A percentile compares a stretch with the other conserved stretches of the same genome.
These are phyloP conservation scores for Tetraneura akinire DNA, from an alignment of 1,140 invertebrate genomes.

Conservation along the genomic window DNA sequence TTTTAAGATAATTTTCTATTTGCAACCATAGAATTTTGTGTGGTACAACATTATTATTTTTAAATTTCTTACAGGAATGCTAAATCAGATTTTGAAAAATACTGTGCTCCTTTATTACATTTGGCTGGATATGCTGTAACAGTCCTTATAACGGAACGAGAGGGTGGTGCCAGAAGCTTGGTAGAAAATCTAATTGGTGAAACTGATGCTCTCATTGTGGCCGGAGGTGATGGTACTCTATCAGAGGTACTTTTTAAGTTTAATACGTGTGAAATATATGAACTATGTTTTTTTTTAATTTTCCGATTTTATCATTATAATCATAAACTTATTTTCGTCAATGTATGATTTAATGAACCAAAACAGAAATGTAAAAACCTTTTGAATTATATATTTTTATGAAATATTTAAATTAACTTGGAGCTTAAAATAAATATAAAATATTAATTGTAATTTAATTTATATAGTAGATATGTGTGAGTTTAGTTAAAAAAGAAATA, in stretches of 20 bases:
- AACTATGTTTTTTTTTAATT: no score
- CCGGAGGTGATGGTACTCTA: slow-evolving; percentile 91
- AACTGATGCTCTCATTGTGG: slow-evolving; percentile 85
- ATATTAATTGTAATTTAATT: no score
- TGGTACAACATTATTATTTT: slow-evolving; percentile 15
- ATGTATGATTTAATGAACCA: no score
- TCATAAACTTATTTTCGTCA: no score
- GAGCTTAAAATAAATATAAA: no score
- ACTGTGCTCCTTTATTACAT: slow-evolving; percentile 88
- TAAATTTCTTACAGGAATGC: slow-evolving; percentile 63
- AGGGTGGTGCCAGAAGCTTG: slow-evolving; percentile 79
- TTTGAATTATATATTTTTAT: no score
- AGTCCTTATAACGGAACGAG: slow-evolving; percentile 78
- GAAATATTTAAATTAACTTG: no score
- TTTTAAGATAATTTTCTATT: background rate
- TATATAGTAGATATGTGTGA: no score
- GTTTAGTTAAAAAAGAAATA: no score
- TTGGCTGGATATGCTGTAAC: slow-evolving; percentile 83
- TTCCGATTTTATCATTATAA: no score
- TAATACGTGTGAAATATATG: no score
- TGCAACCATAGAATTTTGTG: background rate
- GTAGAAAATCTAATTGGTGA: slow-evolving; percentile 67
- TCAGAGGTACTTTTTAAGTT: slow-evolving; percentile 67
- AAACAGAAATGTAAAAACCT: no score
- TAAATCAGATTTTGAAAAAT: slow-evolving; percentile 79